Base-by-base conservation (phyloP, 2,888 invertebrate species). In the Eristalis pertinax region DNA sequence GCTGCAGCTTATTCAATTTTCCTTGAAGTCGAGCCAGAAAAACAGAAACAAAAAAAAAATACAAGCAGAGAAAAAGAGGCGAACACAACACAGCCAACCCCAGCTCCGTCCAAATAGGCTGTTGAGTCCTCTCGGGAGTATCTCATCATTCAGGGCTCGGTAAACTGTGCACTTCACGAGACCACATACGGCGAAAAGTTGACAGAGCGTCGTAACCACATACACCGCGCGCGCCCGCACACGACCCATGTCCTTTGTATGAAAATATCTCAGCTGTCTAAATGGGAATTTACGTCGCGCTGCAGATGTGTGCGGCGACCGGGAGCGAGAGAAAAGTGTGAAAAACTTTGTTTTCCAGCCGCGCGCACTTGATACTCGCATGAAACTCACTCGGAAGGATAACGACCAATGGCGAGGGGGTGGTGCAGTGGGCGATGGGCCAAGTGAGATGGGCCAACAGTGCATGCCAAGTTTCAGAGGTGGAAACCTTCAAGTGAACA, bases 401-500 rank as follows among this genome's bases (percentile, higher is more conserved):
- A n/a, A 62, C 50, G 32, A 26, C 15, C 41, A 58, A 65, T 43
- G 19, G 69, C 62, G 65, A 29, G 70, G 26, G 43, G 74, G n/a
- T n/a, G n/a, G n/a, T n/a, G n/a, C n/a, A n/a, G n/a, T n/a, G n/a
- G n/a, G n/a, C n/a, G n/a, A n/a, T n/a, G n/a, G n/a, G n/a, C n/a
- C n/a, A n/a, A n/a, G n/a, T n/a, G n/a, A 19, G 19, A 50, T 50
- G n/a, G 43, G 38, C 38, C 38, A 38, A 38, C 19, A 19, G 50
- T 60, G 26, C 26, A 60, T 22, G 10, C 60, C 24, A 22, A 60
- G 60, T 68, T 50, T 43, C 50, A 29, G 35, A 35, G 32, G 10
- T 24, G 38, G 22, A 63, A 76, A 83, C 67, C 68, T 78, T 83
- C 75, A 79, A 87, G 87, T 79, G 83, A 83, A 76, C 76, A 73